Conservation (phyloP, 2,113 vertebrate genomes). For the Pachyramphus minor region DNA sequence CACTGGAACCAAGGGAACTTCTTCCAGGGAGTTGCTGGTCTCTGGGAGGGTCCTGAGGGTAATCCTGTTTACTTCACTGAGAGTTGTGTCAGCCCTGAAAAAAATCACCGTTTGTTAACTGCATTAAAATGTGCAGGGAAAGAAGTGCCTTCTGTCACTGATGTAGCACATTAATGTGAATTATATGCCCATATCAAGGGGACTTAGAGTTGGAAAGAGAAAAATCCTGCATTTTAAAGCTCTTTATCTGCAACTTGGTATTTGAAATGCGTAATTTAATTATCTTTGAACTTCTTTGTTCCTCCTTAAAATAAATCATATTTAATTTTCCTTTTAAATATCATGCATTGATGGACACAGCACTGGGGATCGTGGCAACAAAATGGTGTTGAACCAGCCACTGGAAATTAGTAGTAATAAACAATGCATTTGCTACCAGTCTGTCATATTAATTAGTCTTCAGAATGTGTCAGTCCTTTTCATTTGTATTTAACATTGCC, state of each 20-base stretch:
- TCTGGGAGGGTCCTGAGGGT: constrained; percentile 12
- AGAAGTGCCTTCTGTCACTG: background rate
- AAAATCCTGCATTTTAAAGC: constrained; percentile 3
- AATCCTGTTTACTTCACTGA: constrained; percentile 15
- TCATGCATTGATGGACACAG: constrained; percentile 4
- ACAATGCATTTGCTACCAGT: constrained; percentile 52
- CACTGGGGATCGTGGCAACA: background rate
- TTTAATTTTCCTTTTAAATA: constrained; percentile 33
- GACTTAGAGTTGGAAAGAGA: background rate
- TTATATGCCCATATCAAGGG: background rate
- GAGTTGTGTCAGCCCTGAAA: background rate
- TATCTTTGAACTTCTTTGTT: constrained; percentile 38
- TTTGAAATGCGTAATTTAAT: constrained; percentile 57
- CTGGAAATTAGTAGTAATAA: constrained; percentile 59
- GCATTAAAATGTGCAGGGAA: background rate
- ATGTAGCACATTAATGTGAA: background rate
- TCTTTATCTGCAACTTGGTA: constrained; percentile 27
- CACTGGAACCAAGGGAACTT: background rate
- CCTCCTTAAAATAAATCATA: constrained; percentile 31
- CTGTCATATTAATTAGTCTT: constrained; percentile 56
- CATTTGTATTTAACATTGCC: constrained; percentile 51
- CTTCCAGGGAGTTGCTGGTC: background rate
- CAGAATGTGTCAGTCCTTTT: constrained; percentile 35
- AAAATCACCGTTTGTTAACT: background rate
- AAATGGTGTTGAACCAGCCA: constrained; percentile 55